Percentiles rank a stretch among this genome's conserved stretches.
Conservation (phyloP, 2,113 vertebrate genomes). For the Bagarius yarrelli region DNA sequence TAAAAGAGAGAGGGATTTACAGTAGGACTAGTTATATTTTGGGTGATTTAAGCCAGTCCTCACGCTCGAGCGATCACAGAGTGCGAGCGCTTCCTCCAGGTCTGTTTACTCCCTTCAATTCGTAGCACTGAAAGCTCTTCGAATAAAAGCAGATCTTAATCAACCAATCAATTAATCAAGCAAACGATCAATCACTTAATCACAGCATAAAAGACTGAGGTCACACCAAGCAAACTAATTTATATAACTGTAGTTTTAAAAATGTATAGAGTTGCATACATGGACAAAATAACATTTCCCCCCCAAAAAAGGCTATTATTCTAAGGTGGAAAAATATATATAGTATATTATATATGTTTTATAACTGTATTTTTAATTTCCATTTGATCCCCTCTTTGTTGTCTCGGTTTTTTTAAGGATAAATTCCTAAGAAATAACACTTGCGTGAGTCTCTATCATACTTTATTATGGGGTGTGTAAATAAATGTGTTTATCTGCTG, state of each 20-base stretch:
- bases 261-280: background rate
- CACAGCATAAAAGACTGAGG: background rate
- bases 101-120: slow-evolving; percentile 44
- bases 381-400: background rate
- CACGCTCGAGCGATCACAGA: slow-evolving; percentile 59
- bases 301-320: no score
- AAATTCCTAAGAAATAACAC: no score
- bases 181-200: background rate
- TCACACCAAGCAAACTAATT: background rate
- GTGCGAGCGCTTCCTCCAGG: slow-evolving; percentile 29
- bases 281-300: no score
- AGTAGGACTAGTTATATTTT: slow-evolving; percentile 56
- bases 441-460: no score
- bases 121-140: slow-evolving; percentile 2
- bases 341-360: no score
- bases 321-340: no score
- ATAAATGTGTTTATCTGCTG: no score
- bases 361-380: background rate
- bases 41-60: slow-evolving; percentile 55
- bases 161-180: background rate
- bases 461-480: no score
- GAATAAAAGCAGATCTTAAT: background rate
- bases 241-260: background rate
- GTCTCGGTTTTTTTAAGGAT: background rate
- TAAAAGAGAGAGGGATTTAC: slow-evolving; percentile 40